Conservation (phyloP, 2,888 invertebrate species). For the Metellina segmentata region DNA sequence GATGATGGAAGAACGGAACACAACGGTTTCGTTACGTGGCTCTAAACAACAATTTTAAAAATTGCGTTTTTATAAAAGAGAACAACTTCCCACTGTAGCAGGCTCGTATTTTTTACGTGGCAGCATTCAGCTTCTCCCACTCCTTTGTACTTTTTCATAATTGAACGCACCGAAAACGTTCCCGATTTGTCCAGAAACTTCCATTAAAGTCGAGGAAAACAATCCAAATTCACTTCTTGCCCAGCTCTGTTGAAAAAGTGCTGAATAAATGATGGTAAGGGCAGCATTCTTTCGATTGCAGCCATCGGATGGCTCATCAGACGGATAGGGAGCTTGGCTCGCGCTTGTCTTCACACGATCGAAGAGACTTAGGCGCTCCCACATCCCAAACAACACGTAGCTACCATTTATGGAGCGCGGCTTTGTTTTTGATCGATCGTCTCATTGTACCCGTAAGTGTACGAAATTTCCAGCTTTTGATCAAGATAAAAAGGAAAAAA, state of each 20-base stretch:
- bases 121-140: neutral
- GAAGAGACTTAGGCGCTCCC: too few species aligned
- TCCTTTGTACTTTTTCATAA: neutral
- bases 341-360: too few species aligned
- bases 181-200: slow-evolving; percentile 1
- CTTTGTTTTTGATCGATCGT: neutral
- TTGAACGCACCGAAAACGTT: neutral
- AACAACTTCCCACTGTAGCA: too few species aligned
- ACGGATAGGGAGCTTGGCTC: neutral
- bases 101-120: neutral
- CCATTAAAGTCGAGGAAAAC: neutral
- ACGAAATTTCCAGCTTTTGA: too few species aligned
- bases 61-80: neutral
- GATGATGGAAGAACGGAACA: neutral
- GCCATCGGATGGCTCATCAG: neutral
- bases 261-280: neutral
- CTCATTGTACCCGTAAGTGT: too few species aligned
- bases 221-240: neutral
- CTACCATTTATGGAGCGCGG: neutral
- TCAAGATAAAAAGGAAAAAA: too few species aligned
- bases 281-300: neutral
- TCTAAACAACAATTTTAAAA: neutral
- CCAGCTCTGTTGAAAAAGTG: neutral
- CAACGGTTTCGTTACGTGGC: neutral
- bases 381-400: neutral